A percentile compares a stretch with the other conserved stretches of the same genome.
phyloP scores from a whole-genome alignment of 1,140 invertebrate genomes.

The Glomeris maerens region DNA sequence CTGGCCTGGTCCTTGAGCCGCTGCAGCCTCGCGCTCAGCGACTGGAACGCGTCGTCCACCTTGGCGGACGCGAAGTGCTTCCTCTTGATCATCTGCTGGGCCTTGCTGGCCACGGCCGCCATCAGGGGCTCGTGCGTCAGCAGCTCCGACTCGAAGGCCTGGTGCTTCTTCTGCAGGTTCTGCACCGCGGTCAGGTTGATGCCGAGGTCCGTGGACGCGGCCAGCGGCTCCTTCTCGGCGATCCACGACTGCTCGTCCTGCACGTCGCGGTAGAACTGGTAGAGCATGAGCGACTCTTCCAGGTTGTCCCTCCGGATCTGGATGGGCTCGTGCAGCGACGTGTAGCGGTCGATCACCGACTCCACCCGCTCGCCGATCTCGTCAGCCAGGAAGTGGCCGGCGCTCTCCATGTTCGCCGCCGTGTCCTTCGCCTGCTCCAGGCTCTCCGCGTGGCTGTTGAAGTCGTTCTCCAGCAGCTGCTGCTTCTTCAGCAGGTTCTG shows the following conservation, averaged over 20 bases:
- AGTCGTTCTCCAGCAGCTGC: conserved; percentile 61
- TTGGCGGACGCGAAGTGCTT: conserved; percentile 63
- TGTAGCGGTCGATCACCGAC: conserved; percentile 54
- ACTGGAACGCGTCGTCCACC: conserved; percentile 22
- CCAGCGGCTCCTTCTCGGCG: conserved; percentile 68
- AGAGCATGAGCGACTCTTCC: conserved; percentile 67
- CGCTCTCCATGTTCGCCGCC: conserved; percentile 52
- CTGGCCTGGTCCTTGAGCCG: conserved; percentile 53
- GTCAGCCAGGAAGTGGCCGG: conserved; percentile 67
- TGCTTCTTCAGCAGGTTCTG: conserved; percentile 57
- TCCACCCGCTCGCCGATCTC: conserved; percentile 60
- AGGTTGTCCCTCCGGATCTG: conserved; percentile 77
- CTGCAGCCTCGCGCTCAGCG: conserved; percentile 46
- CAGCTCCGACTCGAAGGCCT: conserved; percentile 67
- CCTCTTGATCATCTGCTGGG: conserved; percentile 60
- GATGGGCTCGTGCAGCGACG: conserved; percentile 71
- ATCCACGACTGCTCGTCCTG: conserved; percentile 77
- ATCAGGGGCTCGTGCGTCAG: conserved; percentile 66
- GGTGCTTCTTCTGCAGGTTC: conserved; percentile 90
- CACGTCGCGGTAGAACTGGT: conserved; percentile 69
- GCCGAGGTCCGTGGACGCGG: conserved; percentile 59
- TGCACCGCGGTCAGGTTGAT: conserved; percentile 78
- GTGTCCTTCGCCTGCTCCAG: conserved; percentile 62
- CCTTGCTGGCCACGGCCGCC: conserved; percentile 48
- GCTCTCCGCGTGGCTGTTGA: conserved; percentile 58